A percentile compares a stretch with the other conserved stretches of the same genome.
These are phyloP conservation scores for Petrolisthes cinctipes DNA, from an alignment of 2,888 invertebrate genomes.

Conservation along the genomic window DNA sequence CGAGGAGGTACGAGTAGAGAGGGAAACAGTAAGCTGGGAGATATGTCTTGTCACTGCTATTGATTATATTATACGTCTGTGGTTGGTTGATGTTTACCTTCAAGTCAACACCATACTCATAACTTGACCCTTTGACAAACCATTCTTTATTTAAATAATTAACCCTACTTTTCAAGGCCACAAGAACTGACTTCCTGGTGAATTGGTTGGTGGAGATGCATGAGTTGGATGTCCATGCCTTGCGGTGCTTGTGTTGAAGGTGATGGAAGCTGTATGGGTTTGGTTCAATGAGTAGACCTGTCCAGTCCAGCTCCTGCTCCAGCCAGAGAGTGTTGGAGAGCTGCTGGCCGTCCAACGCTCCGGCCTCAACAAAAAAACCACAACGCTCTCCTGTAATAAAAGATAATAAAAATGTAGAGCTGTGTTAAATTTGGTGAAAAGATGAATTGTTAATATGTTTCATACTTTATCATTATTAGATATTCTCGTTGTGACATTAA, in stretches of 20 bases:
- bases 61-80: too few species aligned
- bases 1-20: conserved; percentile 71
- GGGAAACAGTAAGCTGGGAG: conserved; percentile 71
- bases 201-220: conserved; percentile 24
- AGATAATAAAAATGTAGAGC: not conserved
- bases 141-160: not conserved
- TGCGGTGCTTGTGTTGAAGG: conserved; percentile 35
- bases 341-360: conserved; percentile 47
- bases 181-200: conserved; percentile 21
- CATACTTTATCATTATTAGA: too few species aligned
- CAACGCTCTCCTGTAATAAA: conserved; percentile 19
- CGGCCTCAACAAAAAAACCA: conserved; percentile 55
- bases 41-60: not conserved
- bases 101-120: too few species aligned
- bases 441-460: too few species aligned
- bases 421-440: too few species aligned
- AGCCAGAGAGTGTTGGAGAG: conserved; percentile 48
- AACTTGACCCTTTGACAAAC: conserved; percentile 19
- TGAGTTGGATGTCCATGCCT: conserved; percentile 33
- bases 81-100: too few species aligned
- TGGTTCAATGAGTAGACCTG: conserved; percentile 47
- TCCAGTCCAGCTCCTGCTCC: conserved; percentile 43
- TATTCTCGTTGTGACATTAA: too few species aligned
- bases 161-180: not conserved
- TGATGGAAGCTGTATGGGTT: conserved; percentile 23